Evolutionary conservation across 2,113 vertebrate species (phyloP).

Genomic region (Anolis sagrei): DNA sequence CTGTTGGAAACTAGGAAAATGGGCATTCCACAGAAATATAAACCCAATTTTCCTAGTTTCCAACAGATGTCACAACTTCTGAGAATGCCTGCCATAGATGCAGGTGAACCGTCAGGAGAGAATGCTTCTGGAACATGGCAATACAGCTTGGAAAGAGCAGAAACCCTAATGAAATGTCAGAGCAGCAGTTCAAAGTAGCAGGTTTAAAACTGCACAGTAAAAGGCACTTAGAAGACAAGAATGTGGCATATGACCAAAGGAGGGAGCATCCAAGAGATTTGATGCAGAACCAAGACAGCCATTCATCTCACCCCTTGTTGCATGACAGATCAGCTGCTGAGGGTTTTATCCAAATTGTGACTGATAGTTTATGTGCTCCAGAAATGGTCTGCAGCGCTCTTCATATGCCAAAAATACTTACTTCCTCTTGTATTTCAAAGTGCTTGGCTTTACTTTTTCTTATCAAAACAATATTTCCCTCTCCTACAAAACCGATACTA

Average conservation of each 20-base stretch:
- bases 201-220: background rate
- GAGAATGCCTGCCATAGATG: too few species aligned
- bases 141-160: too few species aligned
- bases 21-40: too few species aligned
- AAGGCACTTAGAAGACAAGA: background rate
- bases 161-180: background rate
- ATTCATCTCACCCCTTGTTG: background rate
- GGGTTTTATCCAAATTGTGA: background rate
- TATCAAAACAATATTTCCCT: background rate
- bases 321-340: background rate
- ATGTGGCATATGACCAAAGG: too few species aligned
- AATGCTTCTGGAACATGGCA: too few species aligned
- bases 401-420: background rate
- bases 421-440: background rate
- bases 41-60: too few species aligned
- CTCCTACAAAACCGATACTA: too few species aligned
- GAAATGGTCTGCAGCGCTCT: background rate
- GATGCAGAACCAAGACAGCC: background rate
- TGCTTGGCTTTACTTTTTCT: background rate
- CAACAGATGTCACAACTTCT: too few species aligned
- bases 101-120: too few species aligned
- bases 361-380: background rate
- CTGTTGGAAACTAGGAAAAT: too few species aligned
- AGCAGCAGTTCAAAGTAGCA: background rate
- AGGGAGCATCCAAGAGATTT: background rate